phyloP scores from a whole-genome alignment of 2,888 invertebrate species.

The Sacculina carcini region DNA sequence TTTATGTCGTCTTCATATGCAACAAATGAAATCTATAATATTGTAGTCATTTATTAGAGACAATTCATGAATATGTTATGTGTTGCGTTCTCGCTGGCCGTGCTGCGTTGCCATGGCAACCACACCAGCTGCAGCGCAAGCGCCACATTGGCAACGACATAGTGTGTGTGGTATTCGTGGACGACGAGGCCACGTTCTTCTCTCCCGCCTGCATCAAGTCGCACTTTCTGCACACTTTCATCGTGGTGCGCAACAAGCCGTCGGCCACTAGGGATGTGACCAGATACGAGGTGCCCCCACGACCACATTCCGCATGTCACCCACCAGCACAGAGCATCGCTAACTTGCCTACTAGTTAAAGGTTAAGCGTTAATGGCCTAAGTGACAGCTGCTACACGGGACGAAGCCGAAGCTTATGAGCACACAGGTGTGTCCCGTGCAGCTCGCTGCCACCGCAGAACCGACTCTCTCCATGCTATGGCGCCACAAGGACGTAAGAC shows the following conservation, averaged over 20 bases:
- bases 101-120: slow-evolving; percentile 10
- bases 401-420: no score
- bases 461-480: no score
- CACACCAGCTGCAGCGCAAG: slow-evolving; percentile 56
- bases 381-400: no score
- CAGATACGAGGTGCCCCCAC: slow-evolving; percentile 38
- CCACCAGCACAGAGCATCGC: no score
- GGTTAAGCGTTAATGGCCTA: no score
- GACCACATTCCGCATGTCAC: neutral
- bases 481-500: no score
- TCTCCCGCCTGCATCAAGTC: slow-evolving; percentile 83
- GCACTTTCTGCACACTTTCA: slow-evolving; percentile 79
- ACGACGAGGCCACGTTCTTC: slow-evolving; percentile 73
- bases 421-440: no score
- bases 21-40: no score
- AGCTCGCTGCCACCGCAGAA: no score
- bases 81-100: neutral
- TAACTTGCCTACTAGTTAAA: no score
- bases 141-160: slow-evolving; percentile 84
- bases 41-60: no score
- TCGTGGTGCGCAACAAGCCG: slow-evolving; percentile 64
- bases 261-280: slow-evolving; percentile 61
- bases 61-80: neutral
- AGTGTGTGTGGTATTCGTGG: slow-evolving; percentile 76
- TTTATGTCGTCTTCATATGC: no score